phyloP scores from a whole-genome alignment of 1,140 invertebrate genomes.

The Notospermus geniculatus region DNA sequence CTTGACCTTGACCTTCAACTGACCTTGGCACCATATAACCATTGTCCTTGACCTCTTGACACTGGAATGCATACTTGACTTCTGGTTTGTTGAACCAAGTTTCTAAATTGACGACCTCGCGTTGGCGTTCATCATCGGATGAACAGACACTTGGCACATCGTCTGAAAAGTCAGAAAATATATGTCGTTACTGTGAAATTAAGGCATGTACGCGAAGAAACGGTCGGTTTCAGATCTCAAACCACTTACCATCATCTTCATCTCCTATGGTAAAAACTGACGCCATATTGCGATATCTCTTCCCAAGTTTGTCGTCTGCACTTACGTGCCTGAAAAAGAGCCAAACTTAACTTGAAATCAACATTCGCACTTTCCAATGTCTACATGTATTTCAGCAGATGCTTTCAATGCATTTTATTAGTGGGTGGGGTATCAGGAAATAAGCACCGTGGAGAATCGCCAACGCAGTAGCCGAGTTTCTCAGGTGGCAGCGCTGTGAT shows the following conservation, averaged over 20 bases:
- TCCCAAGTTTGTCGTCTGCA: slow-evolving; percentile 76
- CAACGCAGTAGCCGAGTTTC: too few relatives aligned
- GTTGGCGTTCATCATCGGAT: slow-evolving; percentile 59
- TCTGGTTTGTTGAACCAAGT: slow-evolving; percentile 80
- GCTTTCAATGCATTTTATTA: not conserved
- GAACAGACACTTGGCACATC: slow-evolving; percentile 52
- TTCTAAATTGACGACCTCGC: slow-evolving; percentile 70
- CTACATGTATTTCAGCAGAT: too few relatives aligned
- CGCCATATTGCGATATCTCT: slow-evolving; percentile 80
- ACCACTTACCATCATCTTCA: slow-evolving; percentile 66
- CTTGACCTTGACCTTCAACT: slow-evolving; percentile 13
- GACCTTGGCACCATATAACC: slow-evolving; percentile 78
- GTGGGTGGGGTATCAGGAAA: slow-evolving; percentile 3
- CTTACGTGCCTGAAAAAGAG: slow-evolving; percentile 69
- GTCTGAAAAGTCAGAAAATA: slow-evolving; percentile 25
- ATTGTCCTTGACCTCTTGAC: slow-evolving; percentile 87
- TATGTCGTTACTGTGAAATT: not conserved
- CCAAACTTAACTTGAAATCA: slow-evolving; percentile 3
- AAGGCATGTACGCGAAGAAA: not conserved
- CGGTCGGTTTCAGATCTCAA: too few relatives aligned
- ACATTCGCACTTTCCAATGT: not conserved
- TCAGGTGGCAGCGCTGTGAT: too few relatives aligned
- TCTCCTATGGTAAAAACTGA: slow-evolving; percentile 95
- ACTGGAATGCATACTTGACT: slow-evolving; percentile 81
- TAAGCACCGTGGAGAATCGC: slow-evolving; percentile 1